These are phyloP conservation scores for Stenchaetothrips biformis DNA, from an alignment of 2,888 invertebrate species.

Conservation along the genomic window DNA sequence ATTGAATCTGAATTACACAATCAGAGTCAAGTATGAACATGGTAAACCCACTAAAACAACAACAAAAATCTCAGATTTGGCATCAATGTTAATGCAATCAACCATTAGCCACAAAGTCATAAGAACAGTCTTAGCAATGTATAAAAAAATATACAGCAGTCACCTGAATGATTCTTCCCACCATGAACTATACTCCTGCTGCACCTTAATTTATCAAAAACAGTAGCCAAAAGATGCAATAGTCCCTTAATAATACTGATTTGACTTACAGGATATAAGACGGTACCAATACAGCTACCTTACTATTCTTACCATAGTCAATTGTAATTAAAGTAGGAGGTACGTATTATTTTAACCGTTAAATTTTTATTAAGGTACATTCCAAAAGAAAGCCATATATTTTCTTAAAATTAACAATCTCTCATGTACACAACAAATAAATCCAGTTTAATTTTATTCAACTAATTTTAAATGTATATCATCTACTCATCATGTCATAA, in stretches of 20 bases:
- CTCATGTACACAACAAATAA: background rate
- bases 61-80: background rate
- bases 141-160: slow-evolving; percentile 23
- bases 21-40: slow-evolving; percentile 19
- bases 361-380: background rate
- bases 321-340: background rate
- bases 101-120: background rate
- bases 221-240: slow-evolving; percentile 4
- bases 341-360: background rate
- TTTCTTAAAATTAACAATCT: background rate
- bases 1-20: background rate
- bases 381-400: background rate
- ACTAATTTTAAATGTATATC: too few relatives aligned
- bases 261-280: background rate
- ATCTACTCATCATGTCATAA: too few relatives aligned
- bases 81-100: background rate
- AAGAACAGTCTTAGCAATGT: slow-evolving; percentile 3
- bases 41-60: slow-evolving; percentile 18
- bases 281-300: background rate
- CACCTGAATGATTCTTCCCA: slow-evolving; percentile 5
- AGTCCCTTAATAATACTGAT: slow-evolving; percentile 23
- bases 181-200: slow-evolving; percentile 9
- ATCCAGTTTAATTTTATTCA: background rate
- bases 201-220: background rate
- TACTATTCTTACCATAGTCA: background rate